A percentile compares a stretch with the other conserved stretches of the same genome.
phyloP scores from a whole-genome alignment of 1,140 invertebrate species.

The Zaprionus kolodkinae region DNA sequence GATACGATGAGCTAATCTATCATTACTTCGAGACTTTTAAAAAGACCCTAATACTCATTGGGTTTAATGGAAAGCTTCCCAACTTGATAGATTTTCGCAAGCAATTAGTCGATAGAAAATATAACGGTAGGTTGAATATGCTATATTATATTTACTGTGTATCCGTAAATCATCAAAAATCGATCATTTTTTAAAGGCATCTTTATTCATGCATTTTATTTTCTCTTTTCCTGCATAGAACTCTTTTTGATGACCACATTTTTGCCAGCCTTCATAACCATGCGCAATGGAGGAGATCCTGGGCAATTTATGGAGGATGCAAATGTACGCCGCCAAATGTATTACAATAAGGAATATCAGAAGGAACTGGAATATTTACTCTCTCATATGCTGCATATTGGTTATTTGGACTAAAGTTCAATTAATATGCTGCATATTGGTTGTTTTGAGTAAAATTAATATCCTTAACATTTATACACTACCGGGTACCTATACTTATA shows the following conservation, averaged over 20 bases:
- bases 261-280: constrained; percentile 22
- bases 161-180: no score
- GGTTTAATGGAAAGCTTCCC: constrained; percentile 22
- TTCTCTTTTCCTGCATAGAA: constrained; percentile 16
- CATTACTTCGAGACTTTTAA: constrained; percentile 29
- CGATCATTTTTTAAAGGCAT: no score
- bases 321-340: not conserved
- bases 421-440: no score
- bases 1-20: constrained; percentile 31
- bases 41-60: constrained; percentile 24
- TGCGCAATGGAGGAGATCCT: constrained; percentile 42
- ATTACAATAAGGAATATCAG: not conserved
- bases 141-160: not conserved
- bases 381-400: constrained; percentile 42
- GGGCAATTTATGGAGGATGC: constrained; percentile 19
- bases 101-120: constrained; percentile 10
- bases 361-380: constrained; percentile 47
- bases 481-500: no score
- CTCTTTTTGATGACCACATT: constrained; percentile 46
- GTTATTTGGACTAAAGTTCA: constrained; percentile 22
- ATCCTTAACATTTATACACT: no score
- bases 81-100: constrained; percentile 21
- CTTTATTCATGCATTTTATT: not conserved
- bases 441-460: no score
- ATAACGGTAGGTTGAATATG: not conserved